Evolutionary conservation across 2,888 invertebrate species (phyloP).

Genomic region (Andrena hattorfiana): DNA sequence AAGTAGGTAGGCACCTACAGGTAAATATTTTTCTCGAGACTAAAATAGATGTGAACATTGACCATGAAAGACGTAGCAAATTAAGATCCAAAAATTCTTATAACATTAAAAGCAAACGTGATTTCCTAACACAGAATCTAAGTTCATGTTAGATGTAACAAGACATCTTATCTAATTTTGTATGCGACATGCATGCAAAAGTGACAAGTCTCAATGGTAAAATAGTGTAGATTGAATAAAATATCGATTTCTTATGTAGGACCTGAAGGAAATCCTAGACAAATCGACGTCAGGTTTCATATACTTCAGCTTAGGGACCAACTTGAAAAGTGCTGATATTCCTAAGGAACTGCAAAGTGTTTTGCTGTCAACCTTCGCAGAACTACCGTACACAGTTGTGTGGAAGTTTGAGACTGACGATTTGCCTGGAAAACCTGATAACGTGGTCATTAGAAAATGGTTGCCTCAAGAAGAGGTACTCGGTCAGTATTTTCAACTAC

Average conservation of each 20-base stretch:
- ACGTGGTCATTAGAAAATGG: slow-evolving; percentile 69
- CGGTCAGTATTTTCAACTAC: slow-evolving; percentile 49
- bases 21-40: no score
- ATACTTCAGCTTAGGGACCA: slow-evolving; percentile 72
- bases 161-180: background rate
- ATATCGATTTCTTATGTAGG: slow-evolving; percentile 42
- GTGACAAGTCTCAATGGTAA: background rate
- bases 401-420: slow-evolving; percentile 68
- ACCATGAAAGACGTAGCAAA: no score
- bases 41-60: no score
- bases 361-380: slow-evolving; percentile 62
- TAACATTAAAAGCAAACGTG: no score
- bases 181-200: background rate
- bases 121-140: no score
- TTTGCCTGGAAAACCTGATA: slow-evolving; percentile 44
- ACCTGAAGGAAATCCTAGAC: slow-evolving; percentile 61
- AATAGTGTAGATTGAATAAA: background rate
- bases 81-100: no score
- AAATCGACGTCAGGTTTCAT: slow-evolving; percentile 70
- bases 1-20: no score
- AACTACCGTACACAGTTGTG: slow-evolving; percentile 66
- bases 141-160: no score
- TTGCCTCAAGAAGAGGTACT: slow-evolving; percentile 70
- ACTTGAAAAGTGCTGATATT: slow-evolving; percentile 32
- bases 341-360: slow-evolving; percentile 19